Conservation (phyloP, 2,113 vertebrate species). For the Ceyx cyanopectus region DNA sequence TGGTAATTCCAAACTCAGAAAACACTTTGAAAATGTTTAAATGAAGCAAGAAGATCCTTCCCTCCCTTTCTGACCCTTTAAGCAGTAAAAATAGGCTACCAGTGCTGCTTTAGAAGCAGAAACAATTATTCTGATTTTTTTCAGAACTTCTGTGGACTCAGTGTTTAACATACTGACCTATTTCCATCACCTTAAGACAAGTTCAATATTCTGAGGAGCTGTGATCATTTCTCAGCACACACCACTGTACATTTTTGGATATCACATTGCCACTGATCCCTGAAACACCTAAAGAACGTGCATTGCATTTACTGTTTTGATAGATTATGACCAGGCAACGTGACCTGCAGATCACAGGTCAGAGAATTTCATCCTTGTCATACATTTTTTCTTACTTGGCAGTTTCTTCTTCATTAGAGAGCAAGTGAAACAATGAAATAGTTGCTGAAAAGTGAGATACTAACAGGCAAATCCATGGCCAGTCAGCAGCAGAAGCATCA, state of each 20-base stretch:
- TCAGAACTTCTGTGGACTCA: neutral
- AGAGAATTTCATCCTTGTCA: conserved; percentile 37
- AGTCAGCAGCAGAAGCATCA: neutral
- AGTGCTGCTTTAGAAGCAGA: neutral
- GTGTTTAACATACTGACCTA: conserved; percentile 32
- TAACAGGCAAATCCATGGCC: neutral
- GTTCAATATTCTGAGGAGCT: conserved; percentile 20
- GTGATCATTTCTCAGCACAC: neutral
- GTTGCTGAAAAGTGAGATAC: neutral
- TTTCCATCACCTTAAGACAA: conserved; percentile 22
- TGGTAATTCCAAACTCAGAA: neutral
- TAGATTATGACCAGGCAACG: conserved; percentile 6
- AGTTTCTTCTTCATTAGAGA: conserved; percentile 26
- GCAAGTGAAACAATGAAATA: neutral
- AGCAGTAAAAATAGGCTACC: neutral
- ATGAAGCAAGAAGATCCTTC: neutral
- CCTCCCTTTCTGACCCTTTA: neutral
- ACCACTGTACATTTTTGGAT: conserved; percentile 23
- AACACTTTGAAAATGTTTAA: neutral
- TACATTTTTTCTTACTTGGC: neutral
- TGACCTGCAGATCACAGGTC: conserved; percentile 24
- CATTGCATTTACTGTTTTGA: conserved; percentile 24
- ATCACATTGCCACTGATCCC: conserved; percentile 38
- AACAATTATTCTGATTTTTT: neutral
- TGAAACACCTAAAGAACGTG: conserved; percentile 21